Percentiles rank a stretch among this genome's conserved stretches.
phyloP scores from a whole-genome alignment of 2,888 invertebrate species.

The Endomychus coccineus region DNA sequence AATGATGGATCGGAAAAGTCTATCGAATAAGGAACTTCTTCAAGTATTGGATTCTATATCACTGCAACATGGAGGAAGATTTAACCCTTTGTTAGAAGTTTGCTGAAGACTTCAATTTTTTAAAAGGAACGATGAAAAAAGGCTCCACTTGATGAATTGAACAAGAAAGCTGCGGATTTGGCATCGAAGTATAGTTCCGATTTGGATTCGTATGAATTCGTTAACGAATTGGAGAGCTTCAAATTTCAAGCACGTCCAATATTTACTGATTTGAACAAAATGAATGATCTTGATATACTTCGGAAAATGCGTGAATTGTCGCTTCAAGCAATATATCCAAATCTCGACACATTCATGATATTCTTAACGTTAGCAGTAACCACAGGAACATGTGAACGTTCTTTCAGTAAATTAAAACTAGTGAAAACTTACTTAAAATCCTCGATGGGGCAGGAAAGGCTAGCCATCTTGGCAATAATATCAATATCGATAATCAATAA shows the following conservation, averaged over 20 bases:
- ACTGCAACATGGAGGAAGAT: conserved; percentile 4
- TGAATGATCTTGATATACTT: conserved; percentile 4
- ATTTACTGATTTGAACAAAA: neutral
- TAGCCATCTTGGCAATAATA: conserved; percentile 8
- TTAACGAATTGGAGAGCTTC: conserved; percentile 9
- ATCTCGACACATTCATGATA: conserved; percentile 6
- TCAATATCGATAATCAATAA: conserved; percentile 17
- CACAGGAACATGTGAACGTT: conserved; percentile 15
- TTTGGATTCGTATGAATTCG: conserved; percentile 7
- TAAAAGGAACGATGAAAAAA: conserved; percentile 1
- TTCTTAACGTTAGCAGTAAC: conserved; percentile 31
- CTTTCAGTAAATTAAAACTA: conserved; percentile 8
- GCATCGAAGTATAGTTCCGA: conserved; percentile 6
- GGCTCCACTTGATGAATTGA: conserved; percentile 4
- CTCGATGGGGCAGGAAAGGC: conserved; percentile 9
- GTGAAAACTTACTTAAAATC: conserved; percentile 9
- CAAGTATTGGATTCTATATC: conserved; percentile 5
- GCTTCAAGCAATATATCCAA: conserved; percentile 7
- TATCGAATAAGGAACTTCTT: conserved; percentile 4
- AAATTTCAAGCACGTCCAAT: conserved; percentile 7
- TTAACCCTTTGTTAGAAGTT: conserved; percentile 4
- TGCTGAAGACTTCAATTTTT: conserved; percentile 9
- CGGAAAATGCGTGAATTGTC: conserved; percentile 7
- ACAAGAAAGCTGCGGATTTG: conserved; percentile 4
- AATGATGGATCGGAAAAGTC: conserved; percentile 9